Conservation (phyloP, 2,888 invertebrate species). For the Alsophila aescularia region DNA sequence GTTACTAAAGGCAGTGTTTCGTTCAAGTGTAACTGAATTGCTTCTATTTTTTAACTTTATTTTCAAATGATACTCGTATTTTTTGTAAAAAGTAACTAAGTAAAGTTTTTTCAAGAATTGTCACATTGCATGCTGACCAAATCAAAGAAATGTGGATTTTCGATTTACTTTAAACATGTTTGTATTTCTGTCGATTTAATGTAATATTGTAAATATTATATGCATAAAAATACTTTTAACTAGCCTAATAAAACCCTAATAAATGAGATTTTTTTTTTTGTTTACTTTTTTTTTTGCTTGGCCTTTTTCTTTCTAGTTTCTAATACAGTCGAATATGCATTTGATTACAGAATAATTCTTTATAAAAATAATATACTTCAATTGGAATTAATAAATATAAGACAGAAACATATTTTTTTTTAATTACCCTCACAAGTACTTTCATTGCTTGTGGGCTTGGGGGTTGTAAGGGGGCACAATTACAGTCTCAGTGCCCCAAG, state of each 20-base stretch:
- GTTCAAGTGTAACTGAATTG: not conserved
- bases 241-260: slow-evolving; percentile 66
- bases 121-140: slow-evolving; percentile 27
- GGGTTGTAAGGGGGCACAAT: too few species aligned
- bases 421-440: too few species aligned
- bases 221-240: slow-evolving; percentile 53
- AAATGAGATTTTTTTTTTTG: slow-evolving; percentile 9
- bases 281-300: not conserved
- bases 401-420: too few species aligned
- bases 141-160: slow-evolving; percentile 29
- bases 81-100: not conserved
- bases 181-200: slow-evolving; percentile 26
- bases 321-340: too few species aligned
- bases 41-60: not conserved
- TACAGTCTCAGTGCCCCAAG: too few species aligned
- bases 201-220: slow-evolving; percentile 46
- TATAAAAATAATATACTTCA: too few species aligned
- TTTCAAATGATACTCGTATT: not conserved
- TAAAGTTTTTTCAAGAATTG: not conserved
- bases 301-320: too few species aligned
- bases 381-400: too few species aligned
- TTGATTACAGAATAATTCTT: too few species aligned
- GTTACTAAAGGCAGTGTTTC: not conserved
- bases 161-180: slow-evolving; percentile 22
- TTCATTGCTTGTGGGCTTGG: too few species aligned